These are phyloP conservation scores for Chiloscyllium punctatum DNA, from an alignment of 2,797 vertebrate species.

Conservation along the genomic window DNA sequence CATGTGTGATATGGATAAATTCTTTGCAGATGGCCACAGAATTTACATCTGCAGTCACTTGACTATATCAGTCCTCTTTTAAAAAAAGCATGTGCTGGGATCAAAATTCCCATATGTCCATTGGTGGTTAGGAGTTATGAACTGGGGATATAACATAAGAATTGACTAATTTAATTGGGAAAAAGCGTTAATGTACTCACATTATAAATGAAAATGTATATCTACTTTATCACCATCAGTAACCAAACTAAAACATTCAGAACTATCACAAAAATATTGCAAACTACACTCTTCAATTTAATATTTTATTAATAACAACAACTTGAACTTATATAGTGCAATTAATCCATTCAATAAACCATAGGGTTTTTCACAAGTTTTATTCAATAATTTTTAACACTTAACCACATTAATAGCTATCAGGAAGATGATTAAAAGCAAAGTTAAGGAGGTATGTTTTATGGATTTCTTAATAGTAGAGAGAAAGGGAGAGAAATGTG, in stretches of 20 bases:
- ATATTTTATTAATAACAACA: neutral
- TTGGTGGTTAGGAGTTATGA: no score
- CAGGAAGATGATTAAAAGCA: no score
- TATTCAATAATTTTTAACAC: neutral
- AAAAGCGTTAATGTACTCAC: neutral
- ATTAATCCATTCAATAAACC: neutral
- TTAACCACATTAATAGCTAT: neutral
- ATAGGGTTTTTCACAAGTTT: neutral
- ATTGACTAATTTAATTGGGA: neutral
- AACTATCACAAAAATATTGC: neutral
- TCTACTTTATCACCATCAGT: neutral
- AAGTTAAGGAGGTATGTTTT: neutral
- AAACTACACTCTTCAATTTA: neutral
- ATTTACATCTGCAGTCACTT: no score
- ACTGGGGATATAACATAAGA: neutral
- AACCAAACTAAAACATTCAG: neutral
- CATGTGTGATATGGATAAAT: no score
- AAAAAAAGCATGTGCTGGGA: no score
- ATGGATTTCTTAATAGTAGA: neutral
- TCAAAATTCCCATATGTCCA: no score
- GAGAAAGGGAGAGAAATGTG: neutral
- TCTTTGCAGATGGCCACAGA: no score
- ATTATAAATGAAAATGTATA: neutral
- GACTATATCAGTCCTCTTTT: no score
- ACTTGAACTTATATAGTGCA: neutral